These are phyloP conservation scores for Leptopilina drosophilae DNA, from an alignment of 2,888 invertebrate species.

Conservation along the genomic window DNA sequence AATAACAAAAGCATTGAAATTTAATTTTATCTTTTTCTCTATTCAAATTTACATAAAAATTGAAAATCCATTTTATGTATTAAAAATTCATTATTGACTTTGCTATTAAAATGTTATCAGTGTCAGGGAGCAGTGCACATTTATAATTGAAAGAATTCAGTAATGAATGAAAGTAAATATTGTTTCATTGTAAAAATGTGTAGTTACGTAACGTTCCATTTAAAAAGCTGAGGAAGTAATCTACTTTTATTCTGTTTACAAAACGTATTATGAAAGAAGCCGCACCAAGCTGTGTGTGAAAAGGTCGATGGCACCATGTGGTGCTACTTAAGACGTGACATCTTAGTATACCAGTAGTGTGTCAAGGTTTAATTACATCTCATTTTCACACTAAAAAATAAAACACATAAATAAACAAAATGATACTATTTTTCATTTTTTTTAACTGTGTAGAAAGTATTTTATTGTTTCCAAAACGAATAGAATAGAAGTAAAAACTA, in stretches of 20 bases:
- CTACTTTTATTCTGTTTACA: constrained; percentile 21
- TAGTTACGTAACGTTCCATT: not conserved
- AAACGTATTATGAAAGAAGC: constrained; percentile 28
- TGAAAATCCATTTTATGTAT: no score
- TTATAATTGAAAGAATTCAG: no score
- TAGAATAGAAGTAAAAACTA: no score
- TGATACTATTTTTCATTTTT: no score
- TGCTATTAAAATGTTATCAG: no score
- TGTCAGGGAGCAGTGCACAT: no score
- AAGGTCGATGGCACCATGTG: constrained; percentile 26
- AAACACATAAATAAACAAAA: not conserved
- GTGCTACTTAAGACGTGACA: constrained; percentile 28
- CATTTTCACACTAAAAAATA: not conserved
- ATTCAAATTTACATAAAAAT: no score
- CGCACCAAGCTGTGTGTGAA: not conserved
- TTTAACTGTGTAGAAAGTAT: no score
- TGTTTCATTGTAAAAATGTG: not conserved
- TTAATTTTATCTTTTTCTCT: no score
- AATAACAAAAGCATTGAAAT: no score
- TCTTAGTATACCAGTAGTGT: not conserved
- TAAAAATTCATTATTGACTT: no score
- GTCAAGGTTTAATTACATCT: constrained; percentile 13
- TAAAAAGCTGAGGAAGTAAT: not conserved
- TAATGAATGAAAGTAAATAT: not conserved
- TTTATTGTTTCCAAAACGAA: no score